Evolutionary conservation across 1,140 invertebrate genomes (phyloP), one percentile per base, ranked within the genome.

Genomic region (Drosophila lini): DNA sequence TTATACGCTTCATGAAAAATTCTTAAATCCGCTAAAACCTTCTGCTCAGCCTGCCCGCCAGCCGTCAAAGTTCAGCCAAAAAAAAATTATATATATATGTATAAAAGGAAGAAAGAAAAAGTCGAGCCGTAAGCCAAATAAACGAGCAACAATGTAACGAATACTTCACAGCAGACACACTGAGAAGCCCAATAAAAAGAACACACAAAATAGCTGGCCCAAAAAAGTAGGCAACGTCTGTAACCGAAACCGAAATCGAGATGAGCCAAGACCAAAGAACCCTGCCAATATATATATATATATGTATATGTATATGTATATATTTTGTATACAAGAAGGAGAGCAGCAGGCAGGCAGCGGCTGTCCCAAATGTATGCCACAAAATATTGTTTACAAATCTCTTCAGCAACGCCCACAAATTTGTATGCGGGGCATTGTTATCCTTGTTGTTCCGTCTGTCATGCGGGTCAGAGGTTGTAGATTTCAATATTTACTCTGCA

Each of bases 341-440:
- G 48, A 19, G 31, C 48, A 50, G 45, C 15, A 28, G 45, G 25
- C 36, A 22, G 62, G 25, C 62, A 41, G 56, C 61, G 57, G 71
- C 59, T 80, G 71, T 58, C 74, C 75, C 59, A 88, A 90, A 90
- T 86, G 70, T 86, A 80, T 81, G 77, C 77, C 82, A 89, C 74
- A 90, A 78, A 83, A 88, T 86, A 77, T 90, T 90, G 88, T 90
- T 90, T 90, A 90, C 88, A 90, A 90, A 90, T 91, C 88, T 90
- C 86, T 91, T 82, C 62, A 83, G 80, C 59, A 70, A 86, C 82
- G 80, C 82, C 88, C 82, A 80, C 78, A 86, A 90, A 78, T 86
- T 85, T 91, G 77, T 90, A 84, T 89, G 84, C 80, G 70, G 65
- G 80, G 55, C 81, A 84, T 84, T 84, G 81, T 84, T 84, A 79